These are phyloP conservation scores for Nephrocerus scutellatus DNA, from an alignment of 2,888 invertebrate genomes.

Conservation along the genomic window DNA sequence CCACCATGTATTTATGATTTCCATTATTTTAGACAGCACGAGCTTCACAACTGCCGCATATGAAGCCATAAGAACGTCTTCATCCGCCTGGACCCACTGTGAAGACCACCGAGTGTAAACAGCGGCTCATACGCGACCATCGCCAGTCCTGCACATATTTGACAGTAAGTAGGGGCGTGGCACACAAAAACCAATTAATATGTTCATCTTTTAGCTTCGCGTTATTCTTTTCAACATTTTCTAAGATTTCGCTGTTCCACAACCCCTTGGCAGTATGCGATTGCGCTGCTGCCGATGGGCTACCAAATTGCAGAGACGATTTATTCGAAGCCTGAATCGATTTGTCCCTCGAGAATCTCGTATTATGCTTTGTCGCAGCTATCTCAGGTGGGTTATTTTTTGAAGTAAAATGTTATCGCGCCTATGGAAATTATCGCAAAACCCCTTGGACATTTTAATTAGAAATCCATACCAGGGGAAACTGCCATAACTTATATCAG, in stretches of 20 bases:
- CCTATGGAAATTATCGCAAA: no score
- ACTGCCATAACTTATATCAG: no score
- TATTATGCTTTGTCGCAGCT: constrained; percentile 76
- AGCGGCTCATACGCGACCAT: constrained; percentile 79
- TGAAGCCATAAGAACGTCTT: constrained; percentile 70
- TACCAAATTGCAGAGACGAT: constrained; percentile 46
- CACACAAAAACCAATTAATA: neutral
- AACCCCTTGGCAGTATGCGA: constrained; percentile 67
- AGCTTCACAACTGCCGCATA: constrained; percentile 72
- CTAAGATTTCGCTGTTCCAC: constrained; percentile 44
- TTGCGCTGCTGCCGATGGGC: constrained; percentile 54
- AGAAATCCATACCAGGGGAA: no score
- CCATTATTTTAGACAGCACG: no score
- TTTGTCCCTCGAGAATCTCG: constrained; percentile 58
- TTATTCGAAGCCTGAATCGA: constrained; percentile 57
- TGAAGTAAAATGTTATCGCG: no score
- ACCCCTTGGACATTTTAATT: no score
- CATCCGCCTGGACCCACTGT: constrained; percentile 64
- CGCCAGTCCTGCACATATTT: constrained; percentile 59
- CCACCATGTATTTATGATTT: no score
- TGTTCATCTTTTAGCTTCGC: neutral
- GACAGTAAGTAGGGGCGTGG: constrained; percentile 34
- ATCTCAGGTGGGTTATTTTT: constrained; percentile 60
- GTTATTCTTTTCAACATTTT: constrained; percentile 9
- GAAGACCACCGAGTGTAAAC: constrained; percentile 65